Conservation (phyloP, 2,113 vertebrate species). For the Plestiodon gilberti region DNA sequence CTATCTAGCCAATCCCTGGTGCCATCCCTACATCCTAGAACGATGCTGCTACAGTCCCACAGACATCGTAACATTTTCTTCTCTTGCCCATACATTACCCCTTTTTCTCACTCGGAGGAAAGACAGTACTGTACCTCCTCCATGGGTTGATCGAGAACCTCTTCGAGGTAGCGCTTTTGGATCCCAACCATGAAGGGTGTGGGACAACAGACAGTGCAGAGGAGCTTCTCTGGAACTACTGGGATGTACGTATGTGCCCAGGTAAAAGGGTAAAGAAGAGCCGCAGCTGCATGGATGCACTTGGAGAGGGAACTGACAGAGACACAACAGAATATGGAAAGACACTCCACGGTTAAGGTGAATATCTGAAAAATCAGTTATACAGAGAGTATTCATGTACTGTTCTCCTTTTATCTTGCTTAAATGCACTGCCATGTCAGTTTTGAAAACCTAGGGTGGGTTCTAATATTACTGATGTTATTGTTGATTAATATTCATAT, state of each 20-base stretch:
- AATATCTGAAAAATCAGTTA: not conserved
- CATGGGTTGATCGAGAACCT: constrained; percentile 84
- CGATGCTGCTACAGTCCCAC: not conserved
- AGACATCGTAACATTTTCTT: rapidly evolving
- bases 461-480: not conserved
- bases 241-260: constrained; percentile 98
- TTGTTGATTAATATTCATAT: not conserved
- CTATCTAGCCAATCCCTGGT: no score
- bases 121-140: constrained; percentile 73
- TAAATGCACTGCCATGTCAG: not conserved
- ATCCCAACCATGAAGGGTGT: constrained; percentile 95
- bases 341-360: not conserved
- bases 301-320: constrained; percentile 87
- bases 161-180: constrained; percentile 81
- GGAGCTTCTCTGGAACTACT: constrained; percentile 90
- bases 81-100: not conserved
- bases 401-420: not conserved
- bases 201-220: constrained; percentile 92
- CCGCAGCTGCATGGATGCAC: constrained; percentile 89
- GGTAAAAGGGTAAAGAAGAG: constrained; percentile 94
- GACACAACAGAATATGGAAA: not conserved
- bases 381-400: no score
- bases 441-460: not conserved
- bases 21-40: not conserved
- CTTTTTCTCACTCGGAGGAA: rapidly evolving